Percentiles rank a stretch among this genome's conserved stretches.
Conservation (phyloP, 2,888 invertebrate species). For the Macropis europaea region DNA sequence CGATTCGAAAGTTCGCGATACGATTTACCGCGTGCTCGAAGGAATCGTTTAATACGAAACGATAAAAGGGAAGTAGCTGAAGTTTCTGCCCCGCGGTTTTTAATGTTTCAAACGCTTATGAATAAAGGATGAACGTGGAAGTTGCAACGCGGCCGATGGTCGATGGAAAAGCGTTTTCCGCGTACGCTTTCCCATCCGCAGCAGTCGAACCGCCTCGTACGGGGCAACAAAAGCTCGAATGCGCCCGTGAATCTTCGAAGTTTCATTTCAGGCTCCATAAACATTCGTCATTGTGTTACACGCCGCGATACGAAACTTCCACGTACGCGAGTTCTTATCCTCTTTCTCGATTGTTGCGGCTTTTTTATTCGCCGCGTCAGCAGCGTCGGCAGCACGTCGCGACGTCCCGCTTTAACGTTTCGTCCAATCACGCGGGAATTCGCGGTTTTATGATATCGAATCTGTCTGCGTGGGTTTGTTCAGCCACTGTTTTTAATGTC, state of each 20-base stretch:
- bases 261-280: neutral
- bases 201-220: neutral
- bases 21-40: neutral
- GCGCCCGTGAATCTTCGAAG: neutral
- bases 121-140: constrained; percentile 37
- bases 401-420: no score
- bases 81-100: constrained; percentile 9
- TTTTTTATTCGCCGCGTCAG: no score
- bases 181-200: neutral
- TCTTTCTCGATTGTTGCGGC: no score
- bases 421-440: no score
- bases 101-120: constrained; percentile 39
- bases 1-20: no score
- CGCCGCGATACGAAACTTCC: neutral
- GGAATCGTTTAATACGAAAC: neutral
- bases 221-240: neutral
- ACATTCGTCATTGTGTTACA: neutral
- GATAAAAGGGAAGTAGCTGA: neutral
- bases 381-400: no score
- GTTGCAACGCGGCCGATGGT: constrained; percentile 15
- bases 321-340: no score
- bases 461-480: no score
- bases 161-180: constrained; percentile 25
- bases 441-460: no score
- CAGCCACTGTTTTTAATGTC: no score